These are phyloP conservation scores for Dryas iulia DNA, from an alignment of 1,140 invertebrate genomes.

Conservation along the genomic window DNA sequence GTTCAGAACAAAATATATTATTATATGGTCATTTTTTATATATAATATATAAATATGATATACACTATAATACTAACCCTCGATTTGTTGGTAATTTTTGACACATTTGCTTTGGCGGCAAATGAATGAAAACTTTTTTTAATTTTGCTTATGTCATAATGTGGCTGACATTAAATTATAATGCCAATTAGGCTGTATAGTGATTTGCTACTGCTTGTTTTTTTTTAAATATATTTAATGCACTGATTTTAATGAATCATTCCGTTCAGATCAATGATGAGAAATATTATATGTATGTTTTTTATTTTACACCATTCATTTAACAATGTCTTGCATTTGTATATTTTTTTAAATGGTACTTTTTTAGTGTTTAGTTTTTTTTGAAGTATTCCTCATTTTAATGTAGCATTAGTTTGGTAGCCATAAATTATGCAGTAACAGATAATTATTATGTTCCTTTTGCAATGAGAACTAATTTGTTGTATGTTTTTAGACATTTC, in stretches of 20 bases:
- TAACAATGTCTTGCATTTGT: constrained; percentile 24
- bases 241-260: not conserved
- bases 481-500: not conserved
- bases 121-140: no score
- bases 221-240: not conserved
- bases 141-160: not conserved
- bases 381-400: constrained; percentile 46
- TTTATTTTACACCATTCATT: not conserved
- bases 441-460: constrained; percentile 44
- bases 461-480: constrained; percentile 20
- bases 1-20: constrained; percentile 16
- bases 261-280: not conserved
- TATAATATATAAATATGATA: no score
- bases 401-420: constrained; percentile 40
- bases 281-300: not conserved
- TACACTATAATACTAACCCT: not conserved
- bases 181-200: not conserved
- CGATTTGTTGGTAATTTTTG: not conserved
- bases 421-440: constrained; percentile 27
- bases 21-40: constrained; percentile 40
- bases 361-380: constrained; percentile 44
- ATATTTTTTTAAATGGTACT: constrained; percentile 54
- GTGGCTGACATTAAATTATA: not conserved
- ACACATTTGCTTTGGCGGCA: no score
- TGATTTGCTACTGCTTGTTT: not conserved